These are phyloP conservation scores for Syncerus caffer DNA, from an alignment of 2,797 vertebrate genomes.

Conservation along the genomic window DNA sequence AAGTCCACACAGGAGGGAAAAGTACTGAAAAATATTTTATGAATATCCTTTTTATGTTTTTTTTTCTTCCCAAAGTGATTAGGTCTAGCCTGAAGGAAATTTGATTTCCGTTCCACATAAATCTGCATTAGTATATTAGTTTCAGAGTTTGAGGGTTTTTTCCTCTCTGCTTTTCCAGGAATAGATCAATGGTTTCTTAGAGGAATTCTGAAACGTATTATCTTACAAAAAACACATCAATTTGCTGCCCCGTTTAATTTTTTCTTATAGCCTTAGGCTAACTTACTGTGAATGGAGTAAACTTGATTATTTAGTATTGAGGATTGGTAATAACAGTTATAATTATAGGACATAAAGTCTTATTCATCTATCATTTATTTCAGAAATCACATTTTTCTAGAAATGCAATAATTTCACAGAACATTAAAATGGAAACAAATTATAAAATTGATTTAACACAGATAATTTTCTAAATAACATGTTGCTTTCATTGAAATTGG, in stretches of 20 bases:
- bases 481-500: background rate
- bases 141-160: background rate
- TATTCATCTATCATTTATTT: slow-evolving; percentile 16
- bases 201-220: background rate
- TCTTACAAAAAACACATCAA: slow-evolving; percentile 11
- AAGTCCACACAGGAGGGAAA: background rate
- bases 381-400: background rate
- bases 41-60: background rate
- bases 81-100: background rate
- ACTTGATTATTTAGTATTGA: background rate
- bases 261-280: slow-evolving; percentile 20
- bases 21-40: background rate
- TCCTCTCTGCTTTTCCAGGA: slow-evolving; percentile 12
- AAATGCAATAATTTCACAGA: background rate
- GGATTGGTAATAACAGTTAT: background rate
- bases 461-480: background rate
- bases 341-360: background rate
- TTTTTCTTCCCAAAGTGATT: background rate
- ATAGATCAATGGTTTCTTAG: slow-evolving; percentile 30
- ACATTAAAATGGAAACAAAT: background rate
- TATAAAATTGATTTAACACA: slow-evolving; percentile 30
- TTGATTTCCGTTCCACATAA: background rate
- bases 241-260: background rate
- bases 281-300: background rate
- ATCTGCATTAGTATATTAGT: background rate